These are phyloP conservation scores for Drosophila triauraria DNA, from an alignment of 1,140 invertebrate genomes.

Conservation along the genomic window DNA sequence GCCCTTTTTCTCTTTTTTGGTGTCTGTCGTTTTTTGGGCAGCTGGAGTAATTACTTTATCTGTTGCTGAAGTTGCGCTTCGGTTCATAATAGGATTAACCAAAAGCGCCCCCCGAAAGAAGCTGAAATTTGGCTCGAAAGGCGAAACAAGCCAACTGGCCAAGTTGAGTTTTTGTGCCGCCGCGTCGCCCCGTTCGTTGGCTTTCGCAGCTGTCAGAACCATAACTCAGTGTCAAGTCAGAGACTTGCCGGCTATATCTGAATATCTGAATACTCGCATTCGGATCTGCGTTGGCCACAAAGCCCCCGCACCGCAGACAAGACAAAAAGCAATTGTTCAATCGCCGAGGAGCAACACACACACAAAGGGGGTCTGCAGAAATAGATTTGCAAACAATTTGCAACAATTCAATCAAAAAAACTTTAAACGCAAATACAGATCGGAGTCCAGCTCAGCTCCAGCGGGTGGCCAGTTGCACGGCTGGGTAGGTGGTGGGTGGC, in stretches of 20 bases:
- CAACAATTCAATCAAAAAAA: constrained; percentile 84
- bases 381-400: constrained; percentile 84
- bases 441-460: constrained; percentile 34
- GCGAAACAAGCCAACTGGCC: constrained; percentile 23
- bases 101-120: constrained; percentile 40
- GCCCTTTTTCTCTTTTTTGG: constrained; percentile 30
- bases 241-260: constrained; percentile 57
- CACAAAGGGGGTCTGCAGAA: constrained; percentile 46
- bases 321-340: constrained; percentile 83
- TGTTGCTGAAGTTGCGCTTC: constrained; percentile 81
- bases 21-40: constrained; percentile 26
- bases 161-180: constrained; percentile 36
- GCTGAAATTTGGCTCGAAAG: constrained; percentile 20
- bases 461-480: constrained; percentile 16
- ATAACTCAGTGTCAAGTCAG: constrained; percentile 82
- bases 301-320: constrained; percentile 65
- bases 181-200: constrained; percentile 33
- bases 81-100: constrained; percentile 77
- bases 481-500: constrained; percentile 25
- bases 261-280: constrained; percentile 37
- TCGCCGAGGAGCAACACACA: constrained; percentile 13
- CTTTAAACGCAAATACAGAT: constrained; percentile 82
- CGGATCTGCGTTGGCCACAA: constrained; percentile 70
- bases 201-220: constrained; percentile 82
- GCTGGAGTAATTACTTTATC: constrained; percentile 81